Base-by-base conservation (phyloP, 2,888 invertebrate genomes). In the Crossocerus cetratus region DNA sequence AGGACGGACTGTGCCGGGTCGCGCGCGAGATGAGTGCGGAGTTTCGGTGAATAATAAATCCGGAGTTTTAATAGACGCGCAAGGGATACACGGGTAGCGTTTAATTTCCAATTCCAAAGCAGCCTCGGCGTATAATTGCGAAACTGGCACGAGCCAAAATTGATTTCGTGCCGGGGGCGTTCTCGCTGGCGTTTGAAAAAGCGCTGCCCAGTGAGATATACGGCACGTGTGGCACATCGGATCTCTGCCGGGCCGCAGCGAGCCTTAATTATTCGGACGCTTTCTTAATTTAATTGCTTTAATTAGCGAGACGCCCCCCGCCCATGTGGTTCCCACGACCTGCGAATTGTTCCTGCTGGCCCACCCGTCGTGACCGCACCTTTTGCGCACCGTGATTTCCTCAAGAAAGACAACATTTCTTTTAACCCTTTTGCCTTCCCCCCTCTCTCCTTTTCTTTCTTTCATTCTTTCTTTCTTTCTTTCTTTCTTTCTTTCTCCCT, bases 191-290 rank as follows among this genome's bases (percentile, higher is more conserved):
- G 14, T 53, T 62, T 20, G 61, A 70, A 66, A 72, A 69, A 64
- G 44, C 32, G 59, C 55, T 55, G n/a, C 18, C 20, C 18, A 42
- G 32, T 2, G 8, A 18, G 62, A 43, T 43, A 21, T 32, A 53
- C 16, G 62, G 42, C 44, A 8, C 53, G 56, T 65, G 23, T 64
- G 61, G 23, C 42, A n/a, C 23, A 32, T 32, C 43, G 14, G 23
- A n/a, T n/a, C 49, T 18, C n/a, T 65, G 64, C 59, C 72, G 65
- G 54, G 60, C 42, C 13, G 44, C 32, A 32, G 32, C 55, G 58
- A 57, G 69, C 71, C 74, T 78, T 82, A 83, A 84, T 84, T 84
- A 83, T 80, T 81, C 72, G 65, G 62, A 80, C 72, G 75, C 71
- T 66, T 74, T 74, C 78, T 78, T 81, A 81, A 81, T 75, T 81